Evolutionary conservation across 2,797 vertebrate species (phyloP).

Genomic region (Sebastes vulpes): DNA sequence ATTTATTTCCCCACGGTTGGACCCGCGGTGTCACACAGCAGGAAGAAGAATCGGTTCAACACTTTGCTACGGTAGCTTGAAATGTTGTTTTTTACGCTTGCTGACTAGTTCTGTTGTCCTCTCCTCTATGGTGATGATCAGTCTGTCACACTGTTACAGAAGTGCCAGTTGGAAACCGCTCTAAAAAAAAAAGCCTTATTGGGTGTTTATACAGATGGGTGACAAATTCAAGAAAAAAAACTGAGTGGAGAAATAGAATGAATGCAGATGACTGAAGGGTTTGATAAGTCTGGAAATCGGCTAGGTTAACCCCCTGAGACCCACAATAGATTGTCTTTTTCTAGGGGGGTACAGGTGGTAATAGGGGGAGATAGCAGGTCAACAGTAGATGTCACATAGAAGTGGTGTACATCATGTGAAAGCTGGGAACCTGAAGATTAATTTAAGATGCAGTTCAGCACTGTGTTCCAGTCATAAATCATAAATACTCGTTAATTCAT

Average conservation of each 20-base stretch:
- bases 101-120: conserved; percentile 41
- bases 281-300: background rate
- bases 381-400: too few relatives aligned
- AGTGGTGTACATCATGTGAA: too few relatives aligned
- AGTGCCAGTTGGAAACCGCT: background rate
- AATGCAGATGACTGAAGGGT: background rate
- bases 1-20: conserved; percentile 58
- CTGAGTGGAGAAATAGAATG: background rate
- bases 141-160: conserved; percentile 10
- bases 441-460: too few relatives aligned
- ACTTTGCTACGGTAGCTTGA: conserved; percentile 31
- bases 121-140: conserved; percentile 34
- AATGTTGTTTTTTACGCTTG: conserved; percentile 29
- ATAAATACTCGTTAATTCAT: too few relatives aligned
- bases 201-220: conserved; percentile 31
- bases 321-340: too few relatives aligned
- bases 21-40: conserved; percentile 28
- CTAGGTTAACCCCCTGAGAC: background rate
- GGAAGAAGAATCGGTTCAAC: conserved; percentile 51
- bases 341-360: too few relatives aligned
- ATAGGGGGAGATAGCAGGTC: too few relatives aligned
- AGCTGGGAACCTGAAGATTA: too few relatives aligned
- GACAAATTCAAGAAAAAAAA: conserved; percentile 5
- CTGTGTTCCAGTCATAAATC: too few relatives aligned
- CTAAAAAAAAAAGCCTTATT: conserved; percentile 30